Conservation (phyloP, 2,888 invertebrate species). For the Balanococcus diminutus region DNA sequence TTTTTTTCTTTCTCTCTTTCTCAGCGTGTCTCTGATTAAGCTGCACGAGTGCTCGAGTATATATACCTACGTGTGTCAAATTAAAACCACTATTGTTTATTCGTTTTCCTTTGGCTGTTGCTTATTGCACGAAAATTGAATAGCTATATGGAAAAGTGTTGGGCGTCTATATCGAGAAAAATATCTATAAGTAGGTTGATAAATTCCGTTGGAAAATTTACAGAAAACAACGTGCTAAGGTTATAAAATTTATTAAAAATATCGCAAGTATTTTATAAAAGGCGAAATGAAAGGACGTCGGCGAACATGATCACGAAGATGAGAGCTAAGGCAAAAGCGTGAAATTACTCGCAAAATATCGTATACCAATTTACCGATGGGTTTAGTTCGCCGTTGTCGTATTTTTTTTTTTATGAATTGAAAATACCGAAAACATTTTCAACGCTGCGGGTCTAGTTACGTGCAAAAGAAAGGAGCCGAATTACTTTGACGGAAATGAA, state of each 20-base stretch:
- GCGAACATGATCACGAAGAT: not conserved
- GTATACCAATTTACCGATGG: conserved; percentile 9
- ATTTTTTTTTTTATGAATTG: not conserved
- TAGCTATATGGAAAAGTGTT: not conserved
- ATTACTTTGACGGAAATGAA: conserved; percentile 31
- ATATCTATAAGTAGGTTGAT: not conserved
- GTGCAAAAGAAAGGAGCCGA: conserved; percentile 15
- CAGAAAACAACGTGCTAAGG: conserved; percentile 2
- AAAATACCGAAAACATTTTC: conserved; percentile 15
- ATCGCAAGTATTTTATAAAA: not conserved
- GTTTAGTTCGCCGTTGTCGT: not conserved
- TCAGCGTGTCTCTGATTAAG: not conserved
- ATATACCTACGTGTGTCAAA: not conserved
- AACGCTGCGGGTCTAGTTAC: not conserved
- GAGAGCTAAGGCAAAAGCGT: not conserved
- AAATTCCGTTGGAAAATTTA: not conserved
- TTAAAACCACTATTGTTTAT: conserved; percentile 2
- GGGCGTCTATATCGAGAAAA: not conserved
- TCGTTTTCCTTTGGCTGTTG: not conserved
- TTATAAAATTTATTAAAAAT: conserved; percentile 19
- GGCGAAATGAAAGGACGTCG: not conserved
- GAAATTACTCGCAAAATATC: conserved; percentile 6
- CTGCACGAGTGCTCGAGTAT: not conserved
- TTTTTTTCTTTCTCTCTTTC: not conserved
- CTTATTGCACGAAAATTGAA: conserved; percentile 2